Conservation (phyloP, 2,113 vertebrate genomes). For the Tyto alba region DNA sequence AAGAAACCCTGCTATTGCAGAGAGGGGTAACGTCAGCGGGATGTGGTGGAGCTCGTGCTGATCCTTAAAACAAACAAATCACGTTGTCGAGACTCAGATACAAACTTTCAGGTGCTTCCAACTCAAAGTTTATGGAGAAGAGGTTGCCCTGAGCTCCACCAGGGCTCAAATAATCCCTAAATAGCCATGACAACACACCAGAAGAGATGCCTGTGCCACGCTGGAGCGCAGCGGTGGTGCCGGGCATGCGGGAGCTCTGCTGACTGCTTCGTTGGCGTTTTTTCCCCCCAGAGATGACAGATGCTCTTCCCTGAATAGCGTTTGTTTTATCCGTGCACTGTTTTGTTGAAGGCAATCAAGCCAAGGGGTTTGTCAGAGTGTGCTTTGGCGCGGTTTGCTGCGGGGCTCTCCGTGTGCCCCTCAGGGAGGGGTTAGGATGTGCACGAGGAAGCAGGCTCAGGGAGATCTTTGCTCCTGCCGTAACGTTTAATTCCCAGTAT, state of each 20-base stretch:
- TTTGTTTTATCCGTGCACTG: not conserved
- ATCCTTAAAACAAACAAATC: not conserved
- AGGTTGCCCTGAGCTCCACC: not conserved
- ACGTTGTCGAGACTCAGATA: not conserved
- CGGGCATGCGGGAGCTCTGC: not conserved
- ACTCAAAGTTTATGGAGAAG: not conserved
- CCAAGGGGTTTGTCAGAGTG: not conserved
- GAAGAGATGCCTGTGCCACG: not conserved
- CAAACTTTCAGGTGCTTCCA: not conserved
- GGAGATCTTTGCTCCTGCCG: accelerated
- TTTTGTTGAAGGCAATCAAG: not conserved
- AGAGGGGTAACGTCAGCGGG: not conserved
- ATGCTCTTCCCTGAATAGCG: not conserved
- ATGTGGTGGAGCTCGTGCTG: not conserved
- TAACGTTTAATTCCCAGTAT: accelerated
- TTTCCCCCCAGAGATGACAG: not conserved
- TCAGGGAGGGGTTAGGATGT: accelerated
- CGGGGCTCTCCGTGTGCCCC: not conserved
- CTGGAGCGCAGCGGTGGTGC: not conserved
- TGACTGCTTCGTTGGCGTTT: accelerated
- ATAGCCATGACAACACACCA: accelerated
- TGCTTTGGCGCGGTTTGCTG: not conserved
- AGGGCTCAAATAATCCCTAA: not conserved
- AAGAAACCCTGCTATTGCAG: not conserved
- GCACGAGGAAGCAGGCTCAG: accelerated